These are phyloP conservation scores for Dendrocincla tyrannina DNA, from an alignment of 2,797 vertebrate species.

Conservation along the genomic window DNA sequence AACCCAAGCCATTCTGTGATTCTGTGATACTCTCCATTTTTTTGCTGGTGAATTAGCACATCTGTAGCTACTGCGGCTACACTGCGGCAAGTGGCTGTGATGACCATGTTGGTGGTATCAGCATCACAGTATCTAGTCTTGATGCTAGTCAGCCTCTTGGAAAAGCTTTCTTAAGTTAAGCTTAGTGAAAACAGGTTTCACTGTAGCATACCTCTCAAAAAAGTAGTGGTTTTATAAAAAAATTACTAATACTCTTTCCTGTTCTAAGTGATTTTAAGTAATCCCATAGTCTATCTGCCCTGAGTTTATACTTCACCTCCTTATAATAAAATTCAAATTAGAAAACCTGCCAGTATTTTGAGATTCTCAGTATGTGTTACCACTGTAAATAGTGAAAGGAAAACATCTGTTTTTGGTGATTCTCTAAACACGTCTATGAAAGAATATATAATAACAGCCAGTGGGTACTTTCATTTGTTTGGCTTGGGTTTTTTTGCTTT, in stretches of 20 bases:
- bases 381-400: background rate
- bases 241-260: background rate
- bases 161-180: background rate
- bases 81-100: background rate
- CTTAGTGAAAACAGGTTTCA: background rate
- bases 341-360: background rate
- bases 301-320: background rate
- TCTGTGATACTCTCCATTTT: background rate
- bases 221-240: background rate
- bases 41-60: background rate
- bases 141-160: background rate
- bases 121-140: background rate
- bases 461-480: background rate
- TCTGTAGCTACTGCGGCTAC: background rate
- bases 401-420: background rate
- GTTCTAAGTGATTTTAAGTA: background rate
- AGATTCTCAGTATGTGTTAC: background rate
- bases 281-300: background rate
- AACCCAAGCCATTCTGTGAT: background rate
- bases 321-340: background rate
- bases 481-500: background rate
- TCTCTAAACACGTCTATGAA: background rate
- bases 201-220: background rate
- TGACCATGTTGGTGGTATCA: background rate
- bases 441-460: background rate